Conservation (phyloP, 2,888 invertebrate species). For the Caenorhabditis drosophilae region DNA sequence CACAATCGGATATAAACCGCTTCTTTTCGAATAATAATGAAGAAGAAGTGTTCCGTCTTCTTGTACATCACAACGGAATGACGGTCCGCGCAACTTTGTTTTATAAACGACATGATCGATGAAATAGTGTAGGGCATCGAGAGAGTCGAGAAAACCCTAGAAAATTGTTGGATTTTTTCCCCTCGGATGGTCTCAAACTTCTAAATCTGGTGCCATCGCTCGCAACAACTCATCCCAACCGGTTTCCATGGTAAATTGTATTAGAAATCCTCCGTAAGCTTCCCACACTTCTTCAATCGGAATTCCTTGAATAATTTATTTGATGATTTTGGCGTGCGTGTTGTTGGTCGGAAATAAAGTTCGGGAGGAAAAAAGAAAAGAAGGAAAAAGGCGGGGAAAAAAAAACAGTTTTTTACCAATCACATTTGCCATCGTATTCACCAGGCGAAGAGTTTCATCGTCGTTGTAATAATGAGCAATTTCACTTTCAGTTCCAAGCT, state of each 20-base stretch:
- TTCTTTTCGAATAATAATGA: slow-evolving; percentile 93
- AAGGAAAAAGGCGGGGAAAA: too few relatives aligned
- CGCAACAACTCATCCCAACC: slow-evolving; percentile 68
- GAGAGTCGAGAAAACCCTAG: slow-evolving; percentile 86
- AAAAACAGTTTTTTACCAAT: slow-evolving; percentile 47
- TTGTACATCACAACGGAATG: slow-evolving; percentile 61
- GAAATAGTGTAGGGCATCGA: slow-evolving; percentile 84
- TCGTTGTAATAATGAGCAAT: slow-evolving; percentile 65
- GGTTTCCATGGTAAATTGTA: slow-evolving; percentile 69
- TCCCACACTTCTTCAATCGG: slow-evolving; percentile 68
- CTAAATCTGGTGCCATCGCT: slow-evolving; percentile 65
- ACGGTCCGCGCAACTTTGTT: slow-evolving; percentile 65
- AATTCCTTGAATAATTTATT: slow-evolving; percentile 42
- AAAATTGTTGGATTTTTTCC: slow-evolving; percentile 5
- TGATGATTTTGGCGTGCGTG: neutral
- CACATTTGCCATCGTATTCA: slow-evolving; percentile 63
- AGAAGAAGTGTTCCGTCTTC: slow-evolving; percentile 76
- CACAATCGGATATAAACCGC: slow-evolving; percentile 91
- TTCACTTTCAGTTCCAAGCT: slow-evolving; percentile 63
- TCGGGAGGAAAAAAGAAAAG: too few relatives aligned
- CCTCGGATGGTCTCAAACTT: too few relatives aligned
- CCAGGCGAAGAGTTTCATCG: slow-evolving; percentile 64
- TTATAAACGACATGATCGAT: slow-evolving; percentile 67
- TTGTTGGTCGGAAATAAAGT: too few relatives aligned
- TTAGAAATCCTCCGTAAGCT: slow-evolving; percentile 67